Percentiles rank a stretch among this genome's conserved stretches.
These are phyloP conservation scores for Ostrea denselamellosa DNA, from an alignment of 1,140 invertebrate genomes.

Conservation along the genomic window DNA sequence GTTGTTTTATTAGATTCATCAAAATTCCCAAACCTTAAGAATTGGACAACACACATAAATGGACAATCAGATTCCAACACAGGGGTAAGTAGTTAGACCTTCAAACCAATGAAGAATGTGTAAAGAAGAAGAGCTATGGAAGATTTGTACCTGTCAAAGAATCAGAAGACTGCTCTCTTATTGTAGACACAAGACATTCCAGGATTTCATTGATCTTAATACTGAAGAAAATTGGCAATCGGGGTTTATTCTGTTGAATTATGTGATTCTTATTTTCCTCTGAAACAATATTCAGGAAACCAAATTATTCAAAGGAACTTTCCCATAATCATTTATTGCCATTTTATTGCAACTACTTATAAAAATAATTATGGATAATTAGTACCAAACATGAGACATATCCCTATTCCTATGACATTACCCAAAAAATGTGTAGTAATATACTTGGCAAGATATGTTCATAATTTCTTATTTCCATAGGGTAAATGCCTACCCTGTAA, in stretches of 20 bases:
- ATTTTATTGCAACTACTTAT: not conserved
- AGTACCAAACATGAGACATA: no score
- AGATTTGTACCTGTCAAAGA: no score
- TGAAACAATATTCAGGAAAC: not conserved
- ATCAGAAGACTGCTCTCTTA: not conserved
- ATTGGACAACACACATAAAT: conserved; percentile 33
- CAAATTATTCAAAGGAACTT: not conserved
- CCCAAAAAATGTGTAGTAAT: no score
- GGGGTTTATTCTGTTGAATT: not conserved
- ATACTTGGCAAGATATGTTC: no score
- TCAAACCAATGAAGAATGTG: no score
- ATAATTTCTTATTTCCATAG: no score
- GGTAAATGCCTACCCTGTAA: no score
- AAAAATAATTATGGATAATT: not conserved
- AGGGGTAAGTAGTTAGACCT: conserved; percentile 19
- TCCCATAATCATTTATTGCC: conserved; percentile 15
- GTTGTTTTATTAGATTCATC: conserved; percentile 36
- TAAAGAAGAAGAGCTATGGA: no score
- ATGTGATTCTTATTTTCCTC: not conserved
- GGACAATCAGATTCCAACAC: conserved; percentile 29
- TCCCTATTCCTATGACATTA: no score
- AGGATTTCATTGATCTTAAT: not conserved
- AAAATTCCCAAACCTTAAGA: conserved; percentile 26
- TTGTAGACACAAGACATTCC: no score
- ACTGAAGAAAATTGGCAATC: not conserved